Evolutionary conservation across 2,113 vertebrate species (phyloP), one percentile per base, ranked within the genome.

Genomic region (Lampris incognitus): DNA sequence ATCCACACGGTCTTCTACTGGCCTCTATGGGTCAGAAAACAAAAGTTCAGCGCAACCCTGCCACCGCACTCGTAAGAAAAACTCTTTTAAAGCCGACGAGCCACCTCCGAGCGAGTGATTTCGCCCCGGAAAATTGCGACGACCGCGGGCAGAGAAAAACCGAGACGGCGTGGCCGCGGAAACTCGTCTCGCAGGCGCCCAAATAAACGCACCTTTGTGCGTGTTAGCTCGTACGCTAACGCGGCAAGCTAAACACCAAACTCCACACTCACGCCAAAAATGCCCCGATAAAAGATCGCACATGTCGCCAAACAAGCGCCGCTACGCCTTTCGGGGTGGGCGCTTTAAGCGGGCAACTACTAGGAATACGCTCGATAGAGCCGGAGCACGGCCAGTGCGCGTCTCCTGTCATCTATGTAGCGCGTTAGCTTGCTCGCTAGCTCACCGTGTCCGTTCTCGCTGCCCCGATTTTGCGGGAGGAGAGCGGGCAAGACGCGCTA

Each of bases 1-100:
- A 83, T 96, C 93, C 92, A 91, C 95, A 92, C 96, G 92, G 95
- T 97, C 96, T 96, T 97, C 96, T 98, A 98, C 96, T 96, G 98
- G 97, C 97, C 98, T 98, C 98, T 99, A 97, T 97, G 94, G 97
- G 97, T 95, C 94, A 96, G 91, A 97, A 97, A 97, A 97, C 96
- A 97, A 96, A 97, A 98, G 96, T 97, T 98, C 97, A 99, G 87
- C 95, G 84, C 87, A 90, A 94, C 91, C 80, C 90, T 88, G 86
- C 90, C 87, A 88, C 87, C 83, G 74, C 84, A 96, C 95, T 96
- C 94, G 92, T 89, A 86, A 86, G 24, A 88, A 91, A 93, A 92
- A 86, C 92, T 92, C 91, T 78, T 92, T 93, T 94, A 88, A 94
- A 90, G 51, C 77, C 66, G 40, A 48, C 59, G 44, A 81, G 36